Base-by-base conservation (phyloP, 2,888 invertebrate species). In the Caenorhabditis imperialis region DNA sequence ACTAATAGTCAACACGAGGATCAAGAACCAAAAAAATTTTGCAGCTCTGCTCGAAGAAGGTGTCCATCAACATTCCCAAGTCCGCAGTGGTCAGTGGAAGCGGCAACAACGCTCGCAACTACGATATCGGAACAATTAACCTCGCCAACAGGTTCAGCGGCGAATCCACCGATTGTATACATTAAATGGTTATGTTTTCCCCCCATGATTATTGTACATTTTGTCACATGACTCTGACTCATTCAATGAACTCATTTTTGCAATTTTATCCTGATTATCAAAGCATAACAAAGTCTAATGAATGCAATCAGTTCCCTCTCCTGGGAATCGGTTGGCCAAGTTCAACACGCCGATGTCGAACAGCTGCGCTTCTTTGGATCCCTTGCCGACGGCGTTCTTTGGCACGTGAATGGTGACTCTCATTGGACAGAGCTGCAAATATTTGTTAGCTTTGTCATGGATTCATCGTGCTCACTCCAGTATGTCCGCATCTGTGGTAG, bases 401-500 rank as follows among this genome's bases (percentile, higher is more conserved):
- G 73, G 73, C 7, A 67, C 63, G 25, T 73, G 63, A 27, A 73
- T 67, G 12, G 61, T 61, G 6, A 73, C 73, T 57, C 61, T 65
- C 22, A 61, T 73, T 22, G 73, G 61, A 55, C 73, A 73, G 4
- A 73, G 47, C 73, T 73, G 38, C 1, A 72, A 70, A n/a, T n/a
- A n/a, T n/a, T n/a, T n/a, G n/a, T n/a, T n/a, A n/a, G n/a, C n/a
- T n/a, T n/a, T n/a, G n/a, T n/a, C n/a, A n/a, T n/a, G n/a, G n/a
- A n/a, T n/a, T n/a, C n/a, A n/a, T n/a, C n/a, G n/a, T n/a, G n/a
- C 69, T 33, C 4, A 75, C 75, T 42, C 76, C 72, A 30, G 40
- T 27, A 44, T 72, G 67, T 20, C 65, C 65, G 61, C 75, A 75
- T 62, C 58, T 60, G 40, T 79, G 78, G 22, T 76, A 79, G 40